Conservation (phyloP, 2,888 invertebrate species). For the Clitarchus hookeri region DNA sequence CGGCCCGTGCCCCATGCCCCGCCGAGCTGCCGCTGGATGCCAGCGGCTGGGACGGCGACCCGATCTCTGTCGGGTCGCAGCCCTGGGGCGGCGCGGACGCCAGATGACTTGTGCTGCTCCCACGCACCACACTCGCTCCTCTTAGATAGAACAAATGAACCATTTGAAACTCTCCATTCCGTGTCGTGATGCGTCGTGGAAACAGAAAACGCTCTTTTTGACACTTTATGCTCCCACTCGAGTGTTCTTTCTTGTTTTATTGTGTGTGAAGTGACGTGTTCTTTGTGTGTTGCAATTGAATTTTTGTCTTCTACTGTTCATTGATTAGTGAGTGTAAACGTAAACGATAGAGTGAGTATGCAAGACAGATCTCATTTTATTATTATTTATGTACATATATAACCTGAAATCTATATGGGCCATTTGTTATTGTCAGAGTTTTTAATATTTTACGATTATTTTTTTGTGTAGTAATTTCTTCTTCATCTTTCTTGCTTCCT, state of each 20-base stretch:
- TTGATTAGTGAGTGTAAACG: background rate
- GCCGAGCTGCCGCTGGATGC: background rate
- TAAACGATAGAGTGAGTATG: background rate
- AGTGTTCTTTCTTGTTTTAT: background rate
- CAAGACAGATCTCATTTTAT: constrained; percentile 7
- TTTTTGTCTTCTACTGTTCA: background rate
- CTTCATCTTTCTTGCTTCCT: background rate
- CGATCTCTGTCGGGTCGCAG: background rate
- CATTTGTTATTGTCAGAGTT: background rate
- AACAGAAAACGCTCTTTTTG: background rate
- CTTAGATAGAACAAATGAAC: constrained; percentile 14
- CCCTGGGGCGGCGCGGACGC: background rate
- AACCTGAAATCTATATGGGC: background rate
- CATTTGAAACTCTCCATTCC: constrained; percentile 7
- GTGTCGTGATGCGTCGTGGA: background rate
- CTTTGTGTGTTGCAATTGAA: background rate
- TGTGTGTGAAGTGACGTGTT: constrained; percentile 1
- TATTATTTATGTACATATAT: background rate
- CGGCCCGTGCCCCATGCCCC: background rate
- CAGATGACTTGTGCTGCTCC: constrained; percentile 19
- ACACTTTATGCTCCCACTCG: background rate
- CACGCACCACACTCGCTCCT: background rate
- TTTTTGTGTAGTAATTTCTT: background rate
- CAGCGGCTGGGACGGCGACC: constrained; percentile 19
- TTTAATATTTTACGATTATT: constrained; percentile 2